A percentile compares a stretch with the other conserved stretches of the same genome.
Evolutionary conservation across 2,113 vertebrate species (phyloP).

Genomic region (Choloepus hoffmanni): DNA sequence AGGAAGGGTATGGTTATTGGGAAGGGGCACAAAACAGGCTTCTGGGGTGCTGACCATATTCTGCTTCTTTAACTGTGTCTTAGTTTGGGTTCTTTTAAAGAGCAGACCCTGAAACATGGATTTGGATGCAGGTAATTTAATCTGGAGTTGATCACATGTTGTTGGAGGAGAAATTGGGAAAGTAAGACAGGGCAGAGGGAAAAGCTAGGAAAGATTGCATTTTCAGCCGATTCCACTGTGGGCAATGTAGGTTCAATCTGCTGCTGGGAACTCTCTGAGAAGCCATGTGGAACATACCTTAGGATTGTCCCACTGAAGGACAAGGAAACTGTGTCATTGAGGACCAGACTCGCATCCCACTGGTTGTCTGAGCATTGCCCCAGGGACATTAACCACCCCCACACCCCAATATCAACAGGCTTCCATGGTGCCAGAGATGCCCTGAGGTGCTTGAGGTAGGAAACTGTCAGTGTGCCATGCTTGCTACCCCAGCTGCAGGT

Average conservation of each 20-base stretch:
- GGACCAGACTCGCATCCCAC: neutral
- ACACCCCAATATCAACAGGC: neutral
- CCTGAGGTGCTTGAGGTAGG: neutral
- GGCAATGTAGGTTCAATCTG: neutral
- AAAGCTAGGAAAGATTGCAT: neutral
- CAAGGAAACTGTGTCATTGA: neutral
- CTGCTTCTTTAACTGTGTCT: neutral
- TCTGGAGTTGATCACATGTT: neutral
- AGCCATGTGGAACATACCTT: neutral
- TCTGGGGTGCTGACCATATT: neutral
- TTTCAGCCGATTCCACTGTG: fast-evolving
- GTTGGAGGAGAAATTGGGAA: neutral
- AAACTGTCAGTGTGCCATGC: too few relatives aligned
- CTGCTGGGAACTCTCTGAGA: neutral
- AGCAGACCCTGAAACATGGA: neutral
- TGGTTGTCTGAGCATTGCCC: neutral
- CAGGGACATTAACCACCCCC: fast-evolving
- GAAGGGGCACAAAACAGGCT: neutral
- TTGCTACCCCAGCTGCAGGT: neutral
- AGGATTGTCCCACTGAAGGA: neutral
- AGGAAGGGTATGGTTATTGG: neutral
- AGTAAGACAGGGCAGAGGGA: neutral
- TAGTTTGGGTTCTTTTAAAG: neutral
- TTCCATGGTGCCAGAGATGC: neutral
- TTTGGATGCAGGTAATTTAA: neutral